Percentiles rank a stretch among this genome's conserved stretches.
Conservation (phyloP, 2,888 invertebrate species). For the Agrotis clavis region DNA sequence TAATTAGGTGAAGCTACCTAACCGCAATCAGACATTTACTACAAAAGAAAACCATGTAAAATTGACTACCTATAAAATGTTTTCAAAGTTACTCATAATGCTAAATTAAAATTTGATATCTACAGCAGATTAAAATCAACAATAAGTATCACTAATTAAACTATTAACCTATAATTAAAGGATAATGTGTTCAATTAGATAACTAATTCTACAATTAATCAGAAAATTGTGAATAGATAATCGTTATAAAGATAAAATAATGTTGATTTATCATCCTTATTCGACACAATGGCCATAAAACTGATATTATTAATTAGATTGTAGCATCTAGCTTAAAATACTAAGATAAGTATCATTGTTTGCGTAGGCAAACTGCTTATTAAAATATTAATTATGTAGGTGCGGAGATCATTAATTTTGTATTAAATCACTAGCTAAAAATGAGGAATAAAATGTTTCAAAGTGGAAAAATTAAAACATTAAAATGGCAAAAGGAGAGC, state of each 20-base stretch:
- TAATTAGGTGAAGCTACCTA: too few species aligned
- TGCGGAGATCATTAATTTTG: too few species aligned
- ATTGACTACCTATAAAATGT: neutral
- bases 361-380: neutral
- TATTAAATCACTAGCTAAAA: too few species aligned
- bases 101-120: neutral
- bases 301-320: neutral
- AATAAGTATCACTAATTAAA: neutral
- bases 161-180: neutral
- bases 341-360: neutral
- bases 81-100: neutral
- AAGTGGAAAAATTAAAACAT: too few species aligned
- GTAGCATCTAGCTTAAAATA: neutral
- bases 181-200: neutral
- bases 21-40: neutral
- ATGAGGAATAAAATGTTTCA: neutral
- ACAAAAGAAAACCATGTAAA: too few species aligned
- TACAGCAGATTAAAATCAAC: neutral
- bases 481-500: slow-evolving; percentile 18
- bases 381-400: neutral
- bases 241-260: neutral
- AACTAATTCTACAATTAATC: slow-evolving; percentile 1
- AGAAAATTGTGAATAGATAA: neutral
- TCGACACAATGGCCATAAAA: neutral
- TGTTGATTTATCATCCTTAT: slow-evolving; percentile 10